Conservation (phyloP, 1,140 invertebrate genomes). For the Cepaea nemoralis region DNA sequence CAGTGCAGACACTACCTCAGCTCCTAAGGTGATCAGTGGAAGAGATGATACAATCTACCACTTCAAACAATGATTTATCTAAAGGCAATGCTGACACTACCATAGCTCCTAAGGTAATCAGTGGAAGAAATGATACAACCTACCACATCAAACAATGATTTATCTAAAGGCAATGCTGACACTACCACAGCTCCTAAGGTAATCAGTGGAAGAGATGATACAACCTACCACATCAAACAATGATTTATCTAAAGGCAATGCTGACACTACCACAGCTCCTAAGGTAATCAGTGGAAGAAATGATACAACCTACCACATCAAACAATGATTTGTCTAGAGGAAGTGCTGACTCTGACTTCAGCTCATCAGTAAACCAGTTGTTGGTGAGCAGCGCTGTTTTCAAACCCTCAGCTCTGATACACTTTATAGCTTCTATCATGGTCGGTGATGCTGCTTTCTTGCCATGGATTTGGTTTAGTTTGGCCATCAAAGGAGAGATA, state of each 20-base stretch:
- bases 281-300: background rate
- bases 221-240: slow-evolving; percentile 68
- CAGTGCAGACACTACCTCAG: no score
- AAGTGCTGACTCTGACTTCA: slow-evolving; percentile 49
- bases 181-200: background rate
- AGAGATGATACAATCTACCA: no score
- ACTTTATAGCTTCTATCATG: slow-evolving; percentile 68
- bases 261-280: background rate
- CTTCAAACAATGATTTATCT: slow-evolving; percentile 66
- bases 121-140: no score
- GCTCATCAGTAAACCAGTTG: slow-evolving; percentile 66
- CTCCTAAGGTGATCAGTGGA: no score
- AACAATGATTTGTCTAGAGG: slow-evolving; percentile 61
- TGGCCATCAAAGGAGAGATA: slow-evolving; percentile 49
- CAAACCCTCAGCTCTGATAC: slow-evolving; percentile 67
- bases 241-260: background rate
- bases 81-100: slow-evolving; percentile 53
- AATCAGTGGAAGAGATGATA: no score
- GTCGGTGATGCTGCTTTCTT: slow-evolving; percentile 61
- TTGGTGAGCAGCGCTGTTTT: slow-evolving; percentile 73
- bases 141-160: background rate
- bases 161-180: background rate
- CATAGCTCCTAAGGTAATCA: no score
- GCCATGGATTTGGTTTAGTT: slow-evolving; percentile 30
- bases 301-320: slow-evolving; percentile 61